Base-by-base conservation (phyloP, 2,797 vertebrate species). In the Sebastes alutus region DNA sequence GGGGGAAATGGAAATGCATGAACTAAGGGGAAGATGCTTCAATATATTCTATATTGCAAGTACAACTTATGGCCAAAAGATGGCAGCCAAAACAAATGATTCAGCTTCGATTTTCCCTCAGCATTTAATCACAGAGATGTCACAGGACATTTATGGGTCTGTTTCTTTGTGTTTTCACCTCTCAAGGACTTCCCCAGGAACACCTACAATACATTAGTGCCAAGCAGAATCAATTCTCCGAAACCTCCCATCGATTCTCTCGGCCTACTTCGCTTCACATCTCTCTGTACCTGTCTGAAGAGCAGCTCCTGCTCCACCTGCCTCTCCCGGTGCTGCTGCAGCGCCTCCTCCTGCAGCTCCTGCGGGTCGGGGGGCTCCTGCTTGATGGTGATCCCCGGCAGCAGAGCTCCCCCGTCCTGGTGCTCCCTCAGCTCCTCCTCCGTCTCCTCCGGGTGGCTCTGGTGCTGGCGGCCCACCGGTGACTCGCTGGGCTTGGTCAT, bases 381-480 rank as follows among this genome's bases (percentile, higher is more conserved):
- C 88, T 99, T 99, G 85, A 99, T 96, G 79, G 96, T 97, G 85
- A 99, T 93, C 75, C 96, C 92, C 0, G 82, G 91, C 4, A 87
- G 90, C 84, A 96, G 84, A 4, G 65, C 52, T 20, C 96, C 97
- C 23, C 95, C 93, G 14, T 97, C 97, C 92, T 99, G 98, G 91
- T 99, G 98, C 89, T 99, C 98, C 6, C 98, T 94, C 63, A 99
- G 95, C 94, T 99, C 98, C 92, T 99, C 98, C 93, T 99, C 98
- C 0, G 98, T 99, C 95, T 99, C 98, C 95, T 99, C 98, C 0
- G 98, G 98, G 94, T 99, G 98, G 92, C 97, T 99, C 96, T 99
- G 98, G 25, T 98, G 98, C 94, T 99, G 98, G 65, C 98, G 96
- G 13, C 97, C 86, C 64, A 92, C 93, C 0, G 92, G 88, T 0